A percentile compares a stretch with the other conserved stretches of the same genome.
Evolutionary conservation across 2,113 vertebrate genomes (phyloP).

Genomic region (Mirounga angustirostris): DNA sequence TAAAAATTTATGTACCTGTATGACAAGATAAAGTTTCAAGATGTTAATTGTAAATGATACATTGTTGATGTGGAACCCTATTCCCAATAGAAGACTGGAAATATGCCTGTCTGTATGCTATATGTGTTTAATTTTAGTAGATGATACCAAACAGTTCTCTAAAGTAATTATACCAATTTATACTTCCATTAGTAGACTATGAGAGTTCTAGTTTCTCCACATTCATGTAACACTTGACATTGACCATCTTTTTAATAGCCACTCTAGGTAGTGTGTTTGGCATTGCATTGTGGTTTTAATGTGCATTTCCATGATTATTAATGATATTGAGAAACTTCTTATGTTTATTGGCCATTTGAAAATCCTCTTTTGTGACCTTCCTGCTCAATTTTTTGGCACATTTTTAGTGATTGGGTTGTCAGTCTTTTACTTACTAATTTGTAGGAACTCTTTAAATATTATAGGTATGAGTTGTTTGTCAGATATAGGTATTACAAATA

Average conservation of each 20-base stretch:
- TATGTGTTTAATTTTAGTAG: slow-evolving; percentile 4
- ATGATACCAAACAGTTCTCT: background rate
- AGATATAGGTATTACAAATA: background rate
- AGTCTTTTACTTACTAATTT: background rate
- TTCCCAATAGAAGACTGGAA: background rate
- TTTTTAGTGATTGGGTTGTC: background rate
- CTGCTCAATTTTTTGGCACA: background rate
- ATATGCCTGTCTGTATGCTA: background rate
- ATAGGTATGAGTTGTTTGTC: background rate
- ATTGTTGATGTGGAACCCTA: background rate
- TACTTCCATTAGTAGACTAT: background rate
- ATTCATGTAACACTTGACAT: background rate
- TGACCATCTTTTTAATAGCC: background rate
- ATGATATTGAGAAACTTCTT: background rate
- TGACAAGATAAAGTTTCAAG: background rate
- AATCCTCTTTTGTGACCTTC: background rate
- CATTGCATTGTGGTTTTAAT: background rate
- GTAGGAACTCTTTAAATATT: slow-evolving; percentile 13
- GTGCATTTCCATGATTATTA: background rate
- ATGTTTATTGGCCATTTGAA: background rate
- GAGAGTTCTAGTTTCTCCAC: background rate
- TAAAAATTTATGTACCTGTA: background rate
- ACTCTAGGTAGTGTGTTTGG: background rate
- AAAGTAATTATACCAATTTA: background rate
- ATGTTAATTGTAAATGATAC: background rate